Conservation (phyloP, 2,888 invertebrate genomes). For the Torymus tubicola region DNA sequence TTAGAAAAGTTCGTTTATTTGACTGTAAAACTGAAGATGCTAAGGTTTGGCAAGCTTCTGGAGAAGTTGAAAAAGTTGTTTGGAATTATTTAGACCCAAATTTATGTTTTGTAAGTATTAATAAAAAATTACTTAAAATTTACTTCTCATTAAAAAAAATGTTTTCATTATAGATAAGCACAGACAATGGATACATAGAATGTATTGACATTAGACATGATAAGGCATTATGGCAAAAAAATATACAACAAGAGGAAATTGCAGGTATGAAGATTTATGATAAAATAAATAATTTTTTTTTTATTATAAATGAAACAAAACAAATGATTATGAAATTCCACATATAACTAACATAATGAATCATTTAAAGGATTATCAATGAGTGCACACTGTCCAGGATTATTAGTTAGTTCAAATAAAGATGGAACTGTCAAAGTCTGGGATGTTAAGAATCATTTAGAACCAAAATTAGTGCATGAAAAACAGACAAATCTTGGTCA, state of each 20-base stretch:
- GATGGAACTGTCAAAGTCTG: conserved; percentile 92
- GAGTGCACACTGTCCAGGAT: conserved; percentile 84
- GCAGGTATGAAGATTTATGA: conserved; percentile 79
- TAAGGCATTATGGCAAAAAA: conserved; percentile 82
- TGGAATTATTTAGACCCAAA: conserved; percentile 91
- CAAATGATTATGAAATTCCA: too few relatives aligned
- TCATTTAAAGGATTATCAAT: conserved; percentile 81
- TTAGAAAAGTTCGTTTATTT: conserved; percentile 84
- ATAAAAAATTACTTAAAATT: conserved; percentile 24
- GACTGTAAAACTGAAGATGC: conserved; percentile 84
- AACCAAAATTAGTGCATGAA: conserved; percentile 66
- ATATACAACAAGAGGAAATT: conserved; percentile 90
- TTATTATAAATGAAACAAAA: too few relatives aligned
- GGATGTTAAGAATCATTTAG: conserved; percentile 79
- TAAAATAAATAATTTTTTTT: too few relatives aligned
- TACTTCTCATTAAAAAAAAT: conserved; percentile 2
- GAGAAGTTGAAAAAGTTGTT: conserved; percentile 90
- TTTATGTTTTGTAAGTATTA: conserved; percentile 83
- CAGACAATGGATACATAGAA: conserved; percentile 79
- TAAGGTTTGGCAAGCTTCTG: conserved; percentile 85
- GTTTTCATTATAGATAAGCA: conserved; percentile 75
- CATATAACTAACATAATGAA: too few relatives aligned
- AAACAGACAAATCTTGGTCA: conserved; percentile 81
- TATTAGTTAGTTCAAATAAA: conserved; percentile 87
- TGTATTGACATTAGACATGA: conserved; percentile 78